Conservation (phyloP, 2,113 vertebrate species). For the Alethe diademata region DNA sequence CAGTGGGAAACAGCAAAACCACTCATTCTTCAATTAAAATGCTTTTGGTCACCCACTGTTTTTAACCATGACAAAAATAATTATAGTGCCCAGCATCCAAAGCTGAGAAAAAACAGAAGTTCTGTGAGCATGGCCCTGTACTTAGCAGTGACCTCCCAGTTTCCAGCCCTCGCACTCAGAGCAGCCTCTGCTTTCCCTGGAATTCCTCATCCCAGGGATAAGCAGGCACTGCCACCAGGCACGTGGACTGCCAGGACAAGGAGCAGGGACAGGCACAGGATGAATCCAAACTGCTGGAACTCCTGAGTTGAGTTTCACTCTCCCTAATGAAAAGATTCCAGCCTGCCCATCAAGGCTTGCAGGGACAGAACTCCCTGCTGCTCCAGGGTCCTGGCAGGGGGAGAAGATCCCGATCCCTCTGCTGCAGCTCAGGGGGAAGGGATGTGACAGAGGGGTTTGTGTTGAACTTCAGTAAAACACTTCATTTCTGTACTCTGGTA, state of each 20-base stretch:
- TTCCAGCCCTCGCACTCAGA: not conserved
- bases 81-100: rapidly evolving
- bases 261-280: not conserved
- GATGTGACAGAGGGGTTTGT: not conserved
- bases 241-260: rapidly evolving
- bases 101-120: not conserved
- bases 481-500: not conserved
- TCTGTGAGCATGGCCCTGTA: not conserved
- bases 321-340: not conserved
- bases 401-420: not conserved
- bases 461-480: not conserved
- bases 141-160: not conserved
- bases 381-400: not conserved
- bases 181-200: not conserved
- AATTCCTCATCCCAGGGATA: rapidly evolving
- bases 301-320: not conserved
- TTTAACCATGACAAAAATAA: not conserved
- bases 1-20: rapidly evolving
- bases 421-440: not conserved
- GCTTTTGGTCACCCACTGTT: not conserved
- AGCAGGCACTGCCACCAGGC: not conserved
- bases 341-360: not conserved
- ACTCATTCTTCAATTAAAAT: not conserved
- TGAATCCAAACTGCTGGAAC: not conserved
- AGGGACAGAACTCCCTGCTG: not conserved